Evolutionary conservation across 2,888 invertebrate species (phyloP).

Genomic region (Seira sanloemensis): DNA sequence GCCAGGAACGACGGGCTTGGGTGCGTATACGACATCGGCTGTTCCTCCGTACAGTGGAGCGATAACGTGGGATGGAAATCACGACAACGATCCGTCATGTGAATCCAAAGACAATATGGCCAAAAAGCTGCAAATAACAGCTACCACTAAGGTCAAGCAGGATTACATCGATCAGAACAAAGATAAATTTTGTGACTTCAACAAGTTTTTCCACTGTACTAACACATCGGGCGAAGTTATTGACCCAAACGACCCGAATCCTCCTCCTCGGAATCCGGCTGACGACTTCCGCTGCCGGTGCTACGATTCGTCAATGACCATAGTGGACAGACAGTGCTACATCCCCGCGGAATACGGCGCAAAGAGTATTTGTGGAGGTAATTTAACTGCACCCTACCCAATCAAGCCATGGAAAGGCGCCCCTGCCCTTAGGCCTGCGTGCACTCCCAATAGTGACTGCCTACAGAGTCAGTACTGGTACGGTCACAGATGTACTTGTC

Average conservation of each 20-base stretch:
- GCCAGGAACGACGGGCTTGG: no score
- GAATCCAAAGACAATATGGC: slow-evolving; percentile 19
- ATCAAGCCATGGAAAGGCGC: slow-evolving; percentile 31
- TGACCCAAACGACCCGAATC: neutral
- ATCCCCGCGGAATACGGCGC: slow-evolving; percentile 37
- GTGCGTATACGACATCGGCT: no score
- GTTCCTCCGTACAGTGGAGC: slow-evolving; percentile 21
- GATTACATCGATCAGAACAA: slow-evolving; percentile 24
- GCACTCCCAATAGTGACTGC: slow-evolving; percentile 47
- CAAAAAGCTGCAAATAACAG: neutral
- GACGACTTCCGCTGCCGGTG: slow-evolving; percentile 46
- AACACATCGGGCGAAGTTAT: neutral
- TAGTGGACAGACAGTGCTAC: slow-evolving; percentile 25
- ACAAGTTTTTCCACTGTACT: slow-evolving; percentile 46
- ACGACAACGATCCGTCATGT: slow-evolving; percentile 7
- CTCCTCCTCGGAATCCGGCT: neutral
- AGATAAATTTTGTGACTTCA: slow-evolving; percentile 38
- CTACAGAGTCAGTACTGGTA: slow-evolving; percentile 43
- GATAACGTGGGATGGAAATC: slow-evolving; percentile 26
- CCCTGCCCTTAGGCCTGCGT: slow-evolving; percentile 23
- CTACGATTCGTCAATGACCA: slow-evolving; percentile 32
- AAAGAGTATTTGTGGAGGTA: slow-evolving; percentile 42
- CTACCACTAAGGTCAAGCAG: neutral
- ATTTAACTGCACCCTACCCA: slow-evolving; percentile 28
- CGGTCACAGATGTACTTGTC: slow-evolving; percentile 41